Evolutionary conservation across 2,888 invertebrate genomes (phyloP), one percentile per base, ranked within the genome.

Genomic region (Cantharis nigra): DNA sequence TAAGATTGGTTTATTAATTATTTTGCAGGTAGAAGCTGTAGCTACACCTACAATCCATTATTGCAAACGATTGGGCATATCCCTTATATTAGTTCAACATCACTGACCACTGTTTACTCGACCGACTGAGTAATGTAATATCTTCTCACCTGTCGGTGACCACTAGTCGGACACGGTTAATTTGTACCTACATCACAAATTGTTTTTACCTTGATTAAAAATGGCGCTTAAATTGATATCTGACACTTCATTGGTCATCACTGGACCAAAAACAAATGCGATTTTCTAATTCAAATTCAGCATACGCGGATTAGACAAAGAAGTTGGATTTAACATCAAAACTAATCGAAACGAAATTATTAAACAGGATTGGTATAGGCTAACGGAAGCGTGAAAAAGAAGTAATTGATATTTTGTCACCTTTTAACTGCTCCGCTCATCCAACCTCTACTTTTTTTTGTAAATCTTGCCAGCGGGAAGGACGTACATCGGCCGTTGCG

Each of bases 141-240:
- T 70, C 70, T 84, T 85, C 84, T 83, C 85, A 85, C 85, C 85
- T 84, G 84, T 83, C 83, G 83, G 82, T 83, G 84, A 83, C 83
- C 83, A 81, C 80, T 78, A 81, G 80, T 80, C 82, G 80, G 84
- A 83, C 83, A 85, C 85, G 84, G 83, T 82, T 85, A 84, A 85
- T 85, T 84, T 85, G 83, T 84, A 82, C 81, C 73, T 77, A 78
- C 81, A 84, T 83, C 82, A 82, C 80, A 82, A 81, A 82, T 84
- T 84, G 83, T 84, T 84, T 84, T 80, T 84, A 76, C 82, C 20
- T 76, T 82, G 80, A 83, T 83, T 83, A 83, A 85, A 85, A 82
- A 84, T 85, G 84, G 85, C 85, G 84, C 82, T 81, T 82, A 82
- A 77, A 78, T 81, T 80, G 80, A 82, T 83, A 81, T 81, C 83